These are phyloP conservation scores for Chelonus formosanus DNA, from an alignment of 2,888 invertebrate genomes.

Conservation along the genomic window DNA sequence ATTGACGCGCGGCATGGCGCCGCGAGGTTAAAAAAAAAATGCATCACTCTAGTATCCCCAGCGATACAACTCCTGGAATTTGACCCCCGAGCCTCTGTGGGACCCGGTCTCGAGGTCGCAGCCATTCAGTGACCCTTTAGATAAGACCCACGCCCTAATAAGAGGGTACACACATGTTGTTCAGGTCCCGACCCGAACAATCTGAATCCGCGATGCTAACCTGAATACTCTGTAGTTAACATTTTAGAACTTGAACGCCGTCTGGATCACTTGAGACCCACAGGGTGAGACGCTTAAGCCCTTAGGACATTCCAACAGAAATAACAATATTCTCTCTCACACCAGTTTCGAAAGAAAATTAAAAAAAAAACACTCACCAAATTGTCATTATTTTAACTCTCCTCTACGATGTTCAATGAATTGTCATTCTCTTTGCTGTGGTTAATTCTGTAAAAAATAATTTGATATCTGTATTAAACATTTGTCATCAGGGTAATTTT, in stretches of 20 bases:
- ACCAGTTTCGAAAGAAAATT: conserved; percentile 20
- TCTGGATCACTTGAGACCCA: conserved; percentile 23
- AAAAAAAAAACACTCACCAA: conserved; percentile 28
- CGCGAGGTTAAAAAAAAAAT: conserved; percentile 24
- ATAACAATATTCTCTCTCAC: conserved; percentile 28
- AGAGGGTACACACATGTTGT: conserved; percentile 58
- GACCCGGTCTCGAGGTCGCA: conserved; percentile 55
- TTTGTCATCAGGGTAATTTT: too few relatives aligned
- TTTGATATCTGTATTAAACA: too few relatives aligned
- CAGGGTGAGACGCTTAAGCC: conserved; percentile 31
- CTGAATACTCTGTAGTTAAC: conserved; percentile 56
- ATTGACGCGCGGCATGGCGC: conserved; percentile 18
- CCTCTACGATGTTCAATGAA: conserved; percentile 22
- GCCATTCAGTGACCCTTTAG: conserved; percentile 61
- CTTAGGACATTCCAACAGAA: conserved; percentile 50
- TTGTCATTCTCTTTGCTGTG: conserved; percentile 53
- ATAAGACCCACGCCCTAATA: conserved; percentile 65
- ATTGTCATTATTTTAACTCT: conserved; percentile 22
- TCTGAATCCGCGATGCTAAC: conserved; percentile 42
- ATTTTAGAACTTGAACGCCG: conserved; percentile 47
- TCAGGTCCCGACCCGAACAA: conserved; percentile 37
- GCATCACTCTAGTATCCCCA: conserved; percentile 39
- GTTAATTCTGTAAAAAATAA: not conserved
- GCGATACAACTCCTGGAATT: conserved; percentile 54
- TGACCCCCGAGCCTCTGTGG: conserved; percentile 48